These are phyloP conservation scores for Oryctes rhinoceros DNA, from an alignment of 1,140 invertebrate species.

Conservation along the genomic window DNA sequence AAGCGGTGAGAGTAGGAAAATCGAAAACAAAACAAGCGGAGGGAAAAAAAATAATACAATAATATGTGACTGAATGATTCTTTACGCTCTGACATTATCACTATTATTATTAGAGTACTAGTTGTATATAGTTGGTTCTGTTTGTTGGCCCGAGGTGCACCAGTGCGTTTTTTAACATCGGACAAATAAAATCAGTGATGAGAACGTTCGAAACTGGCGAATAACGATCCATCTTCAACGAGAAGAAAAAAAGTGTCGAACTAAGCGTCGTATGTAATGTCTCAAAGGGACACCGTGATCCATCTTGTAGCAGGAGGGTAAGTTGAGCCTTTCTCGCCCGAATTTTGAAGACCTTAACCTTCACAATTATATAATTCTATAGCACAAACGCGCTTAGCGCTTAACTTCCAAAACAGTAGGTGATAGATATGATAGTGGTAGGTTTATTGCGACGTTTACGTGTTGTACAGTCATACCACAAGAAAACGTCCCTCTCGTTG, in stretches of 20 bases:
- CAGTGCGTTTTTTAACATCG: slow-evolving; percentile 9
- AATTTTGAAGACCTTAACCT: slow-evolving; percentile 32
- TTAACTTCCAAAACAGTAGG: too few species aligned
- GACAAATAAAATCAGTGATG: background rate
- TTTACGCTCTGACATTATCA: background rate
- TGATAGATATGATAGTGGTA: background rate
- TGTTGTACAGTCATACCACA: too few species aligned
- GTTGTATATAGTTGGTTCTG: slow-evolving; percentile 4
- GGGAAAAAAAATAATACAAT: slow-evolving; percentile 22
- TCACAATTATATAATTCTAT: slow-evolving; percentile 23
- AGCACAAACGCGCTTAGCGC: too few species aligned
- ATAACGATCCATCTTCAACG: background rate
- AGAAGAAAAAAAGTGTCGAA: background rate
- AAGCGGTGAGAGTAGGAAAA: slow-evolving; percentile 13
- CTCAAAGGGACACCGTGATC: slow-evolving; percentile 82
- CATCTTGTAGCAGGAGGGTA: slow-evolving; percentile 89
- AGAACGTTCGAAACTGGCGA: background rate
- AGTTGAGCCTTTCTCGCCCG: slow-evolving; percentile 57
- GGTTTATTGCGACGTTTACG: background rate
- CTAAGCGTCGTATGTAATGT: slow-evolving; percentile 63
- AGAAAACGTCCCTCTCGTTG: too few species aligned
- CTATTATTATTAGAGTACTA: background rate
- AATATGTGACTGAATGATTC: slow-evolving; percentile 44
- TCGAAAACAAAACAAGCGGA: slow-evolving; percentile 1
- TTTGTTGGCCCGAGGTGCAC: slow-evolving; percentile 24